These are phyloP conservation scores for Caretta caretta DNA, from an alignment of 2,113 vertebrate species.

Conservation along the genomic window DNA sequence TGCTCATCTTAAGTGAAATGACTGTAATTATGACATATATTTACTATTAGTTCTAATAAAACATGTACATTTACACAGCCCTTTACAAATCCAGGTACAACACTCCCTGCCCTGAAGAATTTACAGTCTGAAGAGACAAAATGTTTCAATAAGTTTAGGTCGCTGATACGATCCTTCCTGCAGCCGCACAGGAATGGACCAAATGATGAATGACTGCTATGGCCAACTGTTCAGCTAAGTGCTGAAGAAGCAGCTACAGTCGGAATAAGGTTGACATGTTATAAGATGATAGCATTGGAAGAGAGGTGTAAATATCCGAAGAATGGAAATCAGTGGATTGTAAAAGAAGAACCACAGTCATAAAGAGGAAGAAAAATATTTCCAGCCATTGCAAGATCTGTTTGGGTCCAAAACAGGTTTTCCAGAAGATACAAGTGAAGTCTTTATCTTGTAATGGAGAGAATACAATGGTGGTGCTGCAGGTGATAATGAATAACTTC, in stretches of 20 bases:
- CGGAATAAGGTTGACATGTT: neutral
- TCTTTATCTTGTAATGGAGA: neutral
- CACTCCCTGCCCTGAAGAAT: neutral
- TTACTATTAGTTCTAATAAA: neutral
- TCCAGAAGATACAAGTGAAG: neutral
- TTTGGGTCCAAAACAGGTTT: neutral
- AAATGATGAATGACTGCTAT: too few relatives aligned
- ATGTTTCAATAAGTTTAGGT: neutral
- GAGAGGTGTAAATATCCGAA: neutral
- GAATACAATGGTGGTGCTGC: neutral
- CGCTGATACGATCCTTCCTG: fast-evolving
- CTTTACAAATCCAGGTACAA: neutral
- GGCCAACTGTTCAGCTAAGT: too few relatives aligned
- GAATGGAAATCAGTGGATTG: neutral
- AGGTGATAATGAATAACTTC: neutral
- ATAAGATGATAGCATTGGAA: neutral
- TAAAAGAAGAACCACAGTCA: neutral
- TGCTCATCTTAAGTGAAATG: neutral
- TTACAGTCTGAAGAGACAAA: neutral
- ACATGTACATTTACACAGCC: neutral
- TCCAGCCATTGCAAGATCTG: neutral
- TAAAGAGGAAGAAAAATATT: neutral
- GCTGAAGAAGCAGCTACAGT: neutral
- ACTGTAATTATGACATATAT: neutral
- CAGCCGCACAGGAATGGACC: too few relatives aligned